Evolutionary conservation across 2,888 invertebrate species (phyloP).

Genomic region (Lydus trimaculatus): DNA sequence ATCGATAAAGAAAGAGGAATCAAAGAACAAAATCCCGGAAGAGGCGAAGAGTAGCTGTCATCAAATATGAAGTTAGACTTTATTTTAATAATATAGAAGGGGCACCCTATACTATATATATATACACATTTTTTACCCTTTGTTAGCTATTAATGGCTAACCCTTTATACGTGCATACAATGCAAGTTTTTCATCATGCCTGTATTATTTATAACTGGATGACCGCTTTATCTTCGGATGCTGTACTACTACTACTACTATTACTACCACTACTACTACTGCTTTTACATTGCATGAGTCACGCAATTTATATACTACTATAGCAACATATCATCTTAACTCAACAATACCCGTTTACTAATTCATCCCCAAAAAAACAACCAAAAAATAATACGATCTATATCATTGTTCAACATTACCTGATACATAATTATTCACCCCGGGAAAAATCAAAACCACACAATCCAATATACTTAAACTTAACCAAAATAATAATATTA

Average conservation of each 20-base stretch:
- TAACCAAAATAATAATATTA: no score
- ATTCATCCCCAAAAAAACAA: conserved; percentile 30
- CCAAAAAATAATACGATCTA: conserved; percentile 21
- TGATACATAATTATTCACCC: conserved; percentile 34
- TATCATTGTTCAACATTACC: conserved; percentile 32
- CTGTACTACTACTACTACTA: conserved; percentile 45
- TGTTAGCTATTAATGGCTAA: conserved; percentile 56
- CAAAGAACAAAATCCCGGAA: conserved; percentile 52
- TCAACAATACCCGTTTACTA: conserved; percentile 46
- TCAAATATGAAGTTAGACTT: conserved; percentile 54
- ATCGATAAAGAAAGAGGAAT: conserved; percentile 47
- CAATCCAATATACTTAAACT: conserved; percentile 19
- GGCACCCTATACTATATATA: conserved; percentile 47
- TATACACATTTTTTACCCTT: conserved; percentile 48
- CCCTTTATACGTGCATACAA: conserved; percentile 57
- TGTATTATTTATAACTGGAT: conserved; percentile 59
- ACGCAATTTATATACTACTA: conserved; percentile 48
- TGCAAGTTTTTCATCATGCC: conserved; percentile 59
- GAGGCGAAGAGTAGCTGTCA: conserved; percentile 51
- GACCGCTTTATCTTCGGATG: conserved; percentile 51
- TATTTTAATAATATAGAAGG: conserved; percentile 47
- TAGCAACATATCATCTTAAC: conserved; percentile 46
- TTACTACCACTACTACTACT: no score
- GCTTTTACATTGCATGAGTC: conserved; percentile 50
- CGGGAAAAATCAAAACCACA: conserved; percentile 9